These are phyloP conservation scores for Potamarius usumacintae DNA, from an alignment of 2,113 vertebrate genomes.

Conservation along the genomic window DNA sequence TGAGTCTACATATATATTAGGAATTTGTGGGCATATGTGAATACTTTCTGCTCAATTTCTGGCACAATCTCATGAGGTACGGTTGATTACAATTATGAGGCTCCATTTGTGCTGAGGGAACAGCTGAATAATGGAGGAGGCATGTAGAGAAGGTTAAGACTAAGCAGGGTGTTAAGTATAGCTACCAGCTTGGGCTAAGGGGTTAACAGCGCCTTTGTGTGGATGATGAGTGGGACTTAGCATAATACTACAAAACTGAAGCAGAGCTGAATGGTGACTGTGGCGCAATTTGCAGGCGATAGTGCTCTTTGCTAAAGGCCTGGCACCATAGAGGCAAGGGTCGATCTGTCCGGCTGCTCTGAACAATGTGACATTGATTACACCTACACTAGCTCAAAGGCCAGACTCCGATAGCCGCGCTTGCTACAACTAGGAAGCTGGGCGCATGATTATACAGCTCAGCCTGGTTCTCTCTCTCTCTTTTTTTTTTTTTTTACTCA, in stretches of 20 bases:
- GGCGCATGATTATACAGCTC: conserved; percentile 44
- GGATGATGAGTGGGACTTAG: conserved; percentile 26
- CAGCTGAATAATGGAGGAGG: not conserved
- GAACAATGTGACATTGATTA: conserved; percentile 55
- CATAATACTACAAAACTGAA: conserved; percentile 9
- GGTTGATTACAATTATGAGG: conserved; percentile 15
- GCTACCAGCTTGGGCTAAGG: not conserved
- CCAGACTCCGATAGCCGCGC: conserved; percentile 20
- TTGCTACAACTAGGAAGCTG: conserved; percentile 30
- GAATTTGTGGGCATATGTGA: not conserved
- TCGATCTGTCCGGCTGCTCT: conserved; percentile 37
- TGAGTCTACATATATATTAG: not conserved
- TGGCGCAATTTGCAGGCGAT: conserved; percentile 31
- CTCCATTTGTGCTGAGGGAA: not conserved
- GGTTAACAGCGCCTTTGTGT: conserved; percentile 50
- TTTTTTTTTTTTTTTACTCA: not conserved
- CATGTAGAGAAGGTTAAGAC: not conserved
- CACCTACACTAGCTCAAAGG: conserved; percentile 49
- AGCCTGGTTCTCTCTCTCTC: not conserved
- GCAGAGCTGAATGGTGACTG: conserved; percentile 16
- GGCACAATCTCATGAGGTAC: not conserved
- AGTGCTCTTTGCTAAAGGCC: conserved; percentile 41
- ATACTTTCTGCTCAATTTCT: not conserved
- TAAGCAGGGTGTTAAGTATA: conserved; percentile 4
- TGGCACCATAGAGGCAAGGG: conserved; percentile 39